Evolutionary conservation across 2,113 vertebrate species (phyloP).

Genomic region (crab-eating macaque (Macaca fascicularis)): DNA sequence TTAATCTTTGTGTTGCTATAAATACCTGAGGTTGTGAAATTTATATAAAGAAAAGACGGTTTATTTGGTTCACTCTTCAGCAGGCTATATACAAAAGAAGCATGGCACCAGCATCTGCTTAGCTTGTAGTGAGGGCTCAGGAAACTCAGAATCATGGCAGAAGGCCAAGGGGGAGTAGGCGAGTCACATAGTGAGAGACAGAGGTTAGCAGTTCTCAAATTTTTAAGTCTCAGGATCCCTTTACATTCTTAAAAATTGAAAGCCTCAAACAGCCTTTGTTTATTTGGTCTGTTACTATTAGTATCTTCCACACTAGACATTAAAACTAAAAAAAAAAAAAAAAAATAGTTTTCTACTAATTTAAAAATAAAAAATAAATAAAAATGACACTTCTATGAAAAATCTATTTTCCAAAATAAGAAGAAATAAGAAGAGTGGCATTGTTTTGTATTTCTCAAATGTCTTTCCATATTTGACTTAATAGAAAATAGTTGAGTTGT

Average conservation of each 20-base stretch:
- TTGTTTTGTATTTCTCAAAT: background rate
- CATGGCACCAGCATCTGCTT: background rate
- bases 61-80: too few species aligned
- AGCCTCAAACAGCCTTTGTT: background rate
- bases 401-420: background rate
- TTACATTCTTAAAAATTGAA: background rate
- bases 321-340: background rate
- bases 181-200: too few species aligned
- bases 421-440: background rate
- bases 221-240: background rate
- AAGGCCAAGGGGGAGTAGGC: too few species aligned
- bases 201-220: background rate
- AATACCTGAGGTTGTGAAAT: too few species aligned
- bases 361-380: constrained; percentile 24
- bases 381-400: background rate
- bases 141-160: too few species aligned
- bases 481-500: constrained; percentile 2
- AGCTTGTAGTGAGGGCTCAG: background rate
- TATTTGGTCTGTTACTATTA: background rate
- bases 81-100: too few species aligned
- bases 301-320: background rate
- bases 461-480: constrained; percentile 8
- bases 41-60: too few species aligned
- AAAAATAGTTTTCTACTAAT: background rate
- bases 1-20: background rate